Evolutionary conservation across 2,888 invertebrate species (phyloP).

Genomic region (Adineta ricciae): DNA sequence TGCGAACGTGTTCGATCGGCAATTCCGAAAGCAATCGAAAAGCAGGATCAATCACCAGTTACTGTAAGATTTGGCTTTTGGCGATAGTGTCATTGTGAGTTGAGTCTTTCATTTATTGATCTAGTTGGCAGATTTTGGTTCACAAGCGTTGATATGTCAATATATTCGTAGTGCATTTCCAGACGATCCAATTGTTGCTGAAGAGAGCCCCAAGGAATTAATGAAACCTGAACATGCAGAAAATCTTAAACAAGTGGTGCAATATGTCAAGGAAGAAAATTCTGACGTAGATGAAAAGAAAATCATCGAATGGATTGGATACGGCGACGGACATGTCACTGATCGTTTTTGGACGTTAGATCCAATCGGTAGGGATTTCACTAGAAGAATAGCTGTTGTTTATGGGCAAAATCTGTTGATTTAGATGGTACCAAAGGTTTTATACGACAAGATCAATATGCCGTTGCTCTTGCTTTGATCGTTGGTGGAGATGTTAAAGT

Average conservation of each 20-base stretch:
- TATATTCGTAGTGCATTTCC: not conserved
- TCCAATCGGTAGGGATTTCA: not conserved
- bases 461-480: not conserved
- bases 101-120: not conserved
- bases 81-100: not conserved
- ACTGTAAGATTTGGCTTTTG: not conserved
- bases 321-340: not conserved
- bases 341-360: constrained; percentile 17
- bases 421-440: constrained; percentile 17
- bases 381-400: not conserved
- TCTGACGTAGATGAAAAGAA: not conserved
- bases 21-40: not conserved
- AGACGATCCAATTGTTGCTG: constrained; percentile 7
- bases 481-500: constrained; percentile 7
- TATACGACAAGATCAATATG: constrained; percentile 18
- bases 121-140: constrained; percentile 12
- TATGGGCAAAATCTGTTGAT: not conserved
- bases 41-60: not conserved
- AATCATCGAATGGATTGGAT: not conserved
- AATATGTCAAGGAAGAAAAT: not conserved
- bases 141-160: not conserved
- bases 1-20: not conserved
- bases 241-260: not conserved
- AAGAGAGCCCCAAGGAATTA: not conserved
- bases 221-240: not conserved